These are phyloP conservation scores for Alloscopus bannaensis DNA, from an alignment of 2,888 invertebrate species.

Conservation along the genomic window DNA sequence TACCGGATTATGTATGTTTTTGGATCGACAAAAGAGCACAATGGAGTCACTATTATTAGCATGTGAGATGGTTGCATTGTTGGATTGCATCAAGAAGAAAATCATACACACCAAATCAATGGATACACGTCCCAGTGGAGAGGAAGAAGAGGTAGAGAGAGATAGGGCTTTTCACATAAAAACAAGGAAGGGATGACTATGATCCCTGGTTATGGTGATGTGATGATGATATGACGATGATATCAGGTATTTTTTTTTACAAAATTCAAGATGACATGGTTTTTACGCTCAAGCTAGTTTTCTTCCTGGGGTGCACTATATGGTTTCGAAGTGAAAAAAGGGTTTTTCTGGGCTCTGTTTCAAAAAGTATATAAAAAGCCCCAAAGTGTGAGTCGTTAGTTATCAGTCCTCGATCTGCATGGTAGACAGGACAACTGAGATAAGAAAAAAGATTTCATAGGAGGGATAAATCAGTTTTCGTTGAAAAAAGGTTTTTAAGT, in stretches of 20 bases:
- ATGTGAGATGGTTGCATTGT: constrained; percentile 10
- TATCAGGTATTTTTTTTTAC: constrained; percentile 55
- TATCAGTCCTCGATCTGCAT: constrained; percentile 39
- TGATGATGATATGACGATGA: constrained; percentile 32
- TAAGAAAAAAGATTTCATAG: neutral
- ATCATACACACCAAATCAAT: no score
- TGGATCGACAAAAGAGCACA: constrained; percentile 15
- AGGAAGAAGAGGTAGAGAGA: constrained; percentile 55
- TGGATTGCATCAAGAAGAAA: constrained; percentile 25
- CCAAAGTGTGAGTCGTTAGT: neutral
- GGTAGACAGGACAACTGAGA: constrained; percentile 30
- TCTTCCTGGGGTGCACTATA: constrained; percentile 71
- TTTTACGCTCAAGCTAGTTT: constrained; percentile 73
- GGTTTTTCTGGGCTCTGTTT: constrained; percentile 8
- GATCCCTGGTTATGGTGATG: constrained; percentile 31
- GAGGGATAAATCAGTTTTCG: neutral
- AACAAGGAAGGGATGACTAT: constrained; percentile 70
- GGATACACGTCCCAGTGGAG: constrained; percentile 7
- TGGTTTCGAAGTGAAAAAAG: constrained; percentile 7
- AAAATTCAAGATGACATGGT: constrained; percentile 72
- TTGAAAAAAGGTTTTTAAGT: neutral
- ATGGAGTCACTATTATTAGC: constrained; percentile 7
- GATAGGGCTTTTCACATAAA: constrained; percentile 38
- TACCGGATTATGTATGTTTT: neutral
- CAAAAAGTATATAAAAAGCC: constrained; percentile 24